Evolutionary conservation across 2,113 vertebrate genomes (phyloP).

Genomic region (Steatornis caripensis): DNA sequence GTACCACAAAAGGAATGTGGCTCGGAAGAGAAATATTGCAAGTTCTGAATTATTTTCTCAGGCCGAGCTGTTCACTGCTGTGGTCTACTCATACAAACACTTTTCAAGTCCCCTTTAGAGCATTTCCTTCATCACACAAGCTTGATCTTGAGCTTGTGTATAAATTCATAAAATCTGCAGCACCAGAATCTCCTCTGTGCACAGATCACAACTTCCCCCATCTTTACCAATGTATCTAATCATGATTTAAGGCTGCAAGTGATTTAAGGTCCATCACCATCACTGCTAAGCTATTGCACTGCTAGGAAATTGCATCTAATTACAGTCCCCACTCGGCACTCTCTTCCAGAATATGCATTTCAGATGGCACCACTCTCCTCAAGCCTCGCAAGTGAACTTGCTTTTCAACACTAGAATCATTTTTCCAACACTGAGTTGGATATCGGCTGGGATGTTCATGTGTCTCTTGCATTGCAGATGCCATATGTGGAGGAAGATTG

Average conservation of each 20-base stretch:
- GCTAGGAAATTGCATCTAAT: conserved; percentile 1
- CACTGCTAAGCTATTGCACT: neutral
- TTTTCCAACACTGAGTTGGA: neutral
- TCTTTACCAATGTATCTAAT: neutral
- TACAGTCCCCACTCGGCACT: neutral
- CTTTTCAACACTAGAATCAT: neutral
- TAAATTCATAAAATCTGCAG: neutral
- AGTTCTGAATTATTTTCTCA: neutral
- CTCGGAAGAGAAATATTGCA: neutral
- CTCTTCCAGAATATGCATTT: neutral
- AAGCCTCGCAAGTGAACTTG: neutral
- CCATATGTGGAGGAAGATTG: neutral
- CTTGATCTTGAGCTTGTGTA: neutral
- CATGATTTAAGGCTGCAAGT: neutral
- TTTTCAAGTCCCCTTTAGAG: neutral
- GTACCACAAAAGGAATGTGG: neutral
- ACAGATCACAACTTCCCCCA: neutral
- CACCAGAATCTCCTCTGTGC: neutral
- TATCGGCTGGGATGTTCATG: neutral
- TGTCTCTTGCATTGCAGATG: neutral
- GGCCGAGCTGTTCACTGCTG: neutral
- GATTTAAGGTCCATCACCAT: neutral
- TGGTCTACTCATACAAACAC: neutral
- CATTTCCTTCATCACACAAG: neutral
- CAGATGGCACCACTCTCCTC: neutral